Conservation (phyloP, 2,797 vertebrate genomes). For the Anisognathus igniventris region DNA sequence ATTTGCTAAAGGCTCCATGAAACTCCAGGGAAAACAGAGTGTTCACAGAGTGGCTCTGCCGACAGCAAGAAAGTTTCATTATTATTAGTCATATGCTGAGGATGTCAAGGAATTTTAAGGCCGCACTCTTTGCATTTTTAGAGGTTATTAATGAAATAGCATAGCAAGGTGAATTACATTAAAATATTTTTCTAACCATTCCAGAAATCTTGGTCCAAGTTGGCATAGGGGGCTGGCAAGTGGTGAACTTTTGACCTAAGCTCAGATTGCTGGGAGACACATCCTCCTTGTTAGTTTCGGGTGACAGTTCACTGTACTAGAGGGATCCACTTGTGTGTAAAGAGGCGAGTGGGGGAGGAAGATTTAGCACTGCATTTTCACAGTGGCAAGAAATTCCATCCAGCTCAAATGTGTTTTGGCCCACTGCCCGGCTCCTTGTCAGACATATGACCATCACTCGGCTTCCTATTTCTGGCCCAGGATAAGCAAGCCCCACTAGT, state of each 20-base stretch:
- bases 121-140: constrained; percentile 70
- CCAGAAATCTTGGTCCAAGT: constrained; percentile 75
- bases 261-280: constrained; percentile 76
- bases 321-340: constrained; percentile 75
- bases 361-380: constrained; percentile 82
- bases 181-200: constrained; percentile 78
- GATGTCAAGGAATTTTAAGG: constrained; percentile 64
- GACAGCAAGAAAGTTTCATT: constrained; percentile 57
- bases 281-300: constrained; percentile 80
- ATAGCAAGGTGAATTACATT: constrained; percentile 75
- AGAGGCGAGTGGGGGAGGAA: constrained; percentile 72
- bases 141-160: constrained; percentile 76
- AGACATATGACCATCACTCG: constrained; percentile 79
- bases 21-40: constrained; percentile 43
- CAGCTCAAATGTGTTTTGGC: constrained; percentile 82
- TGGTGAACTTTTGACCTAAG: constrained; percentile 75
- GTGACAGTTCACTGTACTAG: constrained; percentile 79
- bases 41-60: neutral
- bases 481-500: constrained; percentile 71
- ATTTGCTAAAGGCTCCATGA: constrained; percentile 55
- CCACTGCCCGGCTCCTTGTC: constrained; percentile 73
- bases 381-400: constrained; percentile 84
- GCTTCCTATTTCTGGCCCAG: constrained; percentile 83
- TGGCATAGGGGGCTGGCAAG: constrained; percentile 72
- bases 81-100: constrained; percentile 60